Percentiles rank a stretch among this genome's conserved stretches.
phyloP scores from a whole-genome alignment of 2,113 vertebrate genomes.

The Entomyzon cyanotis region DNA sequence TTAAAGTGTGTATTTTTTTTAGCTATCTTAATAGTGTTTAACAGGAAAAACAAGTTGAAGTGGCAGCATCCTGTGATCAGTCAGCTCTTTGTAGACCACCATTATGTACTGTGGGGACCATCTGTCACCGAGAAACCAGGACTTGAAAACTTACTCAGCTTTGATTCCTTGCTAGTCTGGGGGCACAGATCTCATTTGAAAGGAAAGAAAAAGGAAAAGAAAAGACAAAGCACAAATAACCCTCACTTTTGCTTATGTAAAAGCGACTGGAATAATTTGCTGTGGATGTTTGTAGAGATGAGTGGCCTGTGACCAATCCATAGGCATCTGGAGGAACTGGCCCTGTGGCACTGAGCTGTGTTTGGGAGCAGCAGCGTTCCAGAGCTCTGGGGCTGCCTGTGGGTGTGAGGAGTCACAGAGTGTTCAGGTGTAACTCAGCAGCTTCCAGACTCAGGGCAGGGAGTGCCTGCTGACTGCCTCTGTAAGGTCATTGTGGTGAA shows the following conservation, averaged over 20 bases:
- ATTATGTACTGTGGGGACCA: background rate
- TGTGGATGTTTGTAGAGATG: background rate
- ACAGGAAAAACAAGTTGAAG: background rate
- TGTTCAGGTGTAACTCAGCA: background rate
- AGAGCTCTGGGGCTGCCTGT: background rate
- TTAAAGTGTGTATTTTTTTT: background rate
- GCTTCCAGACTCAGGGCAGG: background rate
- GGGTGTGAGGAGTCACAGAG: background rate
- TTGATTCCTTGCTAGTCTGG: background rate
- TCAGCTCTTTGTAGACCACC: constrained; percentile 15
- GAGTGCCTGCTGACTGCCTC: background rate
- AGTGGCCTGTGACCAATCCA: background rate
- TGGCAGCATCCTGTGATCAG: background rate
- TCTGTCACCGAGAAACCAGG: constrained; percentile 10
- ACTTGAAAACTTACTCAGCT: background rate
- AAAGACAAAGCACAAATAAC: background rate
- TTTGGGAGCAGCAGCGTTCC: background rate
- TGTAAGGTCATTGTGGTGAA: background rate
- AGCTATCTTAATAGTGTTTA: background rate
- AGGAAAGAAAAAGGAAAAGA: background rate
- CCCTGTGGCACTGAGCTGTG: background rate
- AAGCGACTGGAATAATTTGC: background rate
- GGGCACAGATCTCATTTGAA: background rate
- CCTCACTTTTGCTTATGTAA: background rate
- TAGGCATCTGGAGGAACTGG: constrained; percentile 42